Percentiles rank a stretch among this genome's conserved stretches.
Evolutionary conservation across 2,113 vertebrate species (phyloP).

Genomic region (Asarcornis scutulata): DNA sequence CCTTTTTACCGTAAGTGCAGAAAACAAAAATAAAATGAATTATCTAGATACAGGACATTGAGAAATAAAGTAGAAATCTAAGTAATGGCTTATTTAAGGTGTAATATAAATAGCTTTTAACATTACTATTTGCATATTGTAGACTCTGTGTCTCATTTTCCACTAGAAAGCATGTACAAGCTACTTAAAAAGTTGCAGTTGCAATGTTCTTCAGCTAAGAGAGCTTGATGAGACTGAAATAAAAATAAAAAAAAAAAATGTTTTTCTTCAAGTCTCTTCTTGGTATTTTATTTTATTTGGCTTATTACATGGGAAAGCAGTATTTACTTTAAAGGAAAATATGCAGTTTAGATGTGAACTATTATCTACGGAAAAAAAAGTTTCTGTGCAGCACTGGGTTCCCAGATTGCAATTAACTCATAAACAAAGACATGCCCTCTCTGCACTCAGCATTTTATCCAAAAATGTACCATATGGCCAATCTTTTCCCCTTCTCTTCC

Average conservation of each 20-base stretch:
- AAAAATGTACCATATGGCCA: neutral
- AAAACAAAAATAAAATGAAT: neutral
- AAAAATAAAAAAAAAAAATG: neutral
- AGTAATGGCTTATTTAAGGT: neutral
- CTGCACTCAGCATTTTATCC: neutral
- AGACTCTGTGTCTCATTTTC: neutral
- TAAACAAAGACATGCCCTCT: neutral
- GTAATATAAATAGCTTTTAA: neutral
- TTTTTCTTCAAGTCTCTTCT: conserved; percentile 1
- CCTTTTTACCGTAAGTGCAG: neutral
- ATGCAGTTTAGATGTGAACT: conserved; percentile 1
- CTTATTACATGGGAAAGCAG: conserved; percentile 47
- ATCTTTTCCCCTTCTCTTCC: neutral
- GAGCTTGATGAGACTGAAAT: neutral
- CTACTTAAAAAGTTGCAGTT: neutral
- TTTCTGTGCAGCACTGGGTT: neutral
- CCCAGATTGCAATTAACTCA: neutral
- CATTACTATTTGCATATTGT: neutral
- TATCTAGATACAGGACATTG: neutral
- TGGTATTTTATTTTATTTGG: conserved; percentile 67
- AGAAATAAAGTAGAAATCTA: neutral
- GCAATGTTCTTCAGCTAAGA: neutral
- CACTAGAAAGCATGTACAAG: neutral
- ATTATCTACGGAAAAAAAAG: neutral
- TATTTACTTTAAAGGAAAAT: conserved; percentile 34